These are phyloP conservation scores for Grallaria varia DNA, from an alignment of 2,113 vertebrate species.

Conservation along the genomic window DNA sequence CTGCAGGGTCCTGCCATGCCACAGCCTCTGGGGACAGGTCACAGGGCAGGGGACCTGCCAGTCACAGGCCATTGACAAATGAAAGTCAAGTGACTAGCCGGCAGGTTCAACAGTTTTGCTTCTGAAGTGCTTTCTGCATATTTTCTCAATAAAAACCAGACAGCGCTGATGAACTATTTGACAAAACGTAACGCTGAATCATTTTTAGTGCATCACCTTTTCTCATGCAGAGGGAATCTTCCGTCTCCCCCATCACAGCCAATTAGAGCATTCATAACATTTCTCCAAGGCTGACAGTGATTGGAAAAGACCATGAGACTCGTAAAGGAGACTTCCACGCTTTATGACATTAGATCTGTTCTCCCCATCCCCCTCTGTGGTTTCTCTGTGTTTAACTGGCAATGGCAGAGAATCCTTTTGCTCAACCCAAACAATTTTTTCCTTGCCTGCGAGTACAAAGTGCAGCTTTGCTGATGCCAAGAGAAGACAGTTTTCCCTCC, in stretches of 20 bases:
- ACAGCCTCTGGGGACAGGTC: rapidly evolving
- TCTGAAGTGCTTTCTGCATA: background rate
- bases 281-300: background rate
- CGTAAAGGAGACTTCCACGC: background rate
- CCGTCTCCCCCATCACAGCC: background rate
- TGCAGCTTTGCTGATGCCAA: background rate
- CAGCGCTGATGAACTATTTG: background rate
- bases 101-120: background rate
- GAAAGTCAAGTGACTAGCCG: background rate
- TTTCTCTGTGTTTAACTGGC: background rate
- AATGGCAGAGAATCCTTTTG: background rate
- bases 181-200: constrained; percentile 24
- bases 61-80: background rate
- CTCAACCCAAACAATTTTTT: background rate
- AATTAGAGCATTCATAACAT: background rate
- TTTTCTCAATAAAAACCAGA: background rate
- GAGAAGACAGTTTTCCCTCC: too few species aligned
- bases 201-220: background rate
- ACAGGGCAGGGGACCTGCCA: background rate
- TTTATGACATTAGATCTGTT: background rate
- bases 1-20: background rate
- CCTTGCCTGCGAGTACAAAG: background rate
- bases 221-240: background rate
- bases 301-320: background rate
- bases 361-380: background rate